phyloP scores from a whole-genome alignment of 2,888 invertebrate species.

The Callimorpha dominula region DNA sequence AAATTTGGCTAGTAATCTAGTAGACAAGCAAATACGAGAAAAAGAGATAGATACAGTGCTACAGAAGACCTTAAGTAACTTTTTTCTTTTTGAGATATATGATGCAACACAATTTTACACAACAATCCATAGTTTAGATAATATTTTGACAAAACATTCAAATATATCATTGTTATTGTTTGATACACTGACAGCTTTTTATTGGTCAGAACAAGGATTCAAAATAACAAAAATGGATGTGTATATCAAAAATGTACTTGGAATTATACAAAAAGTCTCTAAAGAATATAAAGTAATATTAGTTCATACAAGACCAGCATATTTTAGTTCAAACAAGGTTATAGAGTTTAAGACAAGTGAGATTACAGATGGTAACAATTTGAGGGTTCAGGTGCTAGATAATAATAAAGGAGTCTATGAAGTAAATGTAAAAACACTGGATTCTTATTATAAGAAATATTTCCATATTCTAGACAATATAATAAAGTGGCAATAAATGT shows the following conservation, averaged over 20 bases:
- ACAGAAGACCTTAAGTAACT: constrained; percentile 57
- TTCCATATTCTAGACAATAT: constrained; percentile 32
- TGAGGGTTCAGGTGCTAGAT: constrained; percentile 68
- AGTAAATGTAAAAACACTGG: constrained; percentile 44
- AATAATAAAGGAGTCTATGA: constrained; percentile 30
- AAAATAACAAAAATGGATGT: constrained; percentile 82
- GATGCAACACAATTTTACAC: constrained; percentile 76
- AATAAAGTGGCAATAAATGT: constrained; percentile 48
- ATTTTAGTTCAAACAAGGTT: constrained; percentile 80
- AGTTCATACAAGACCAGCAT: constrained; percentile 84
- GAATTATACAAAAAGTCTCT: constrained; percentile 75
- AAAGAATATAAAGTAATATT: constrained; percentile 81
- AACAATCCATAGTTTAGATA: constrained; percentile 78
- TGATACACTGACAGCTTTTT: constrained; percentile 82
- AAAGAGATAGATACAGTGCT: constrained; percentile 34
- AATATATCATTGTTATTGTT: constrained; percentile 76
- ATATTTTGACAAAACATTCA: constrained; percentile 66
- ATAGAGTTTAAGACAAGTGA: constrained; percentile 58
- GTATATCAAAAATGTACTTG: constrained; percentile 79
- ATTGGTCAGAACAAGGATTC: constrained; percentile 83
- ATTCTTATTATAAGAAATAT: constrained; percentile 41
- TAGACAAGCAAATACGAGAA: not conserved
- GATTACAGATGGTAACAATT: constrained; percentile 65
- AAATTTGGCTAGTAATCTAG: not conserved
- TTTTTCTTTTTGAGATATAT: constrained; percentile 73